Conservation (phyloP, 37 sponge, comb jelly and placozoan genomes). For the Dysidea cf. avara region DNA sequence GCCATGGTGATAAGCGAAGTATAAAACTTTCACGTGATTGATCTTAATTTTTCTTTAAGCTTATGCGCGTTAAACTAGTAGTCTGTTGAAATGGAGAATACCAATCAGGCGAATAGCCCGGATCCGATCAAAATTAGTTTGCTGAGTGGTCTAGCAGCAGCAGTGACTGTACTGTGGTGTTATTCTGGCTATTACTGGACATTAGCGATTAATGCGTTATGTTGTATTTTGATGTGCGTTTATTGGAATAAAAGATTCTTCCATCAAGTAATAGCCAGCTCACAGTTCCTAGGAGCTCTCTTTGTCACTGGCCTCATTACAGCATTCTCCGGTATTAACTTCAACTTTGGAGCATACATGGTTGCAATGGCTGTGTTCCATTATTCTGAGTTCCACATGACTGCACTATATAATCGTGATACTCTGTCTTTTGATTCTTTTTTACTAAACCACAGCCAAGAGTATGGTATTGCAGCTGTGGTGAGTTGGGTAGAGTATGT, state of each 20-base stretch:
- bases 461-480: slow-evolving; percentile 78
- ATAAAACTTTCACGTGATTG: too few relatives aligned
- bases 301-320: slow-evolving; percentile 32
- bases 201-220: too few relatives aligned
- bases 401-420: slow-evolving; percentile 77
- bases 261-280: slow-evolving; percentile 5
- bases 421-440: slow-evolving; percentile 82
- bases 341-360: slow-evolving; percentile 72
- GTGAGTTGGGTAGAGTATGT: slow-evolving; percentile 83
- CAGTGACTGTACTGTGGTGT: too few relatives aligned
- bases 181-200: too few relatives aligned
- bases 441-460: slow-evolving; percentile 89
- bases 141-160: too few relatives aligned
- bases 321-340: not conserved
- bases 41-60: too few relatives aligned
- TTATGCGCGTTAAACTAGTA: too few relatives aligned
- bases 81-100: too few relatives aligned
- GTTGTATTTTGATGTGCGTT: too few relatives aligned
- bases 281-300: slow-evolving; percentile 43
- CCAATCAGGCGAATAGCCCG: too few relatives aligned
- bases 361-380: slow-evolving; percentile 87
- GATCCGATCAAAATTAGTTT: too few relatives aligned
- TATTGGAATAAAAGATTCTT: not conserved
- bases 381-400: slow-evolving; percentile 85
- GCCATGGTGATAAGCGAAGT: slow-evolving; percentile 26